Base-by-base conservation (phyloP, 92 coral and sea anemone species). In the Porites rus region DNA sequence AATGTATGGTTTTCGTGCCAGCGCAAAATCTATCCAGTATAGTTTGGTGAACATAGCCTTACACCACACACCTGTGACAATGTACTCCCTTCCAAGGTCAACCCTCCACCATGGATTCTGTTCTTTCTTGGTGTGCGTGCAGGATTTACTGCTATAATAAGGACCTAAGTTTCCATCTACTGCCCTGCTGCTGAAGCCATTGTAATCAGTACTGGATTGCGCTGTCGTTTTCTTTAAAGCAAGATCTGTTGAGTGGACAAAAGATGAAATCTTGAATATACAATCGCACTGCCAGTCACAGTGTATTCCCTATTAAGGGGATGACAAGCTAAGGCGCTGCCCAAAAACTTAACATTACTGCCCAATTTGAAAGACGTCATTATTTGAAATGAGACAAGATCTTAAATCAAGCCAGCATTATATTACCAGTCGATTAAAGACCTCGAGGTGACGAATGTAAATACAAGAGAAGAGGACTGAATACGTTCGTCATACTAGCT, bases 81-180 rank as follows among this genome's bases (percentile, higher is more conserved):
- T 94, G 76, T 97, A 87, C 89, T 97, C 98, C 54, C 92, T 84
- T 17, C 98, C 93, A 79, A 97, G 82, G 78, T 97, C 99, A 70
- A 97, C 99, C 21, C 97, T 90, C 99, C 99, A 97, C 99, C 99
- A 97, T n/a, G 99, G 99, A 68, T 95, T 85, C 43, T 74, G 82
- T 75, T 97, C 99, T 17, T 83, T 71, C 12, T 87, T 95, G 65
- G 99, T 97, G 72, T 94, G 98, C 0, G 97, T 97, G 77, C 99
- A 97, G 3, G 97, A 86, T 74, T 97, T 97, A 19, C 74, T 61
- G 74, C 76, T 71, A 69, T 82, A 97, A n/a, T 78, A 65, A 1
- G 97, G 80, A 76, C 51, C 79, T 89, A 78, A 89, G 75, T 76
- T 89, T 80, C 94, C 98, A 75, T 97, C 99, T 18, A 97, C 98